Conservation (phyloP, 2,888 invertebrate genomes). For the Drosophila seclusa region DNA sequence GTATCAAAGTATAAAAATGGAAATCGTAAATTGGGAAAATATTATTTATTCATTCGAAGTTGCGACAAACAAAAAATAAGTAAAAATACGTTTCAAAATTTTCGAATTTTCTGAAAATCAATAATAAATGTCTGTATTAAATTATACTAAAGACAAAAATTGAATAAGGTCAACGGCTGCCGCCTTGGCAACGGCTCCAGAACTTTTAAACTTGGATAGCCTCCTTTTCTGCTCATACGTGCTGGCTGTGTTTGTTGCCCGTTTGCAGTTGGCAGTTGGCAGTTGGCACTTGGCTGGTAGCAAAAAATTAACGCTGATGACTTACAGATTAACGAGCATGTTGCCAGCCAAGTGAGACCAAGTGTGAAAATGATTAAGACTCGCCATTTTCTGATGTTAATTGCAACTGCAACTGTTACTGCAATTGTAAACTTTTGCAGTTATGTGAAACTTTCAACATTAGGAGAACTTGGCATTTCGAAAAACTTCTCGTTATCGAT, state of each 20-base stretch:
- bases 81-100: fast-evolving
- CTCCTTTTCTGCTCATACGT: background rate
- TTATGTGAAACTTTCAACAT: slow-evolving; percentile 2
- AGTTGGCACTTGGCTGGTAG: slow-evolving; percentile 36
- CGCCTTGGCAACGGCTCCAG: slow-evolving; percentile 31
- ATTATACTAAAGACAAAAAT: background rate
- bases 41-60: background rate
- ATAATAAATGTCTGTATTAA: background rate
- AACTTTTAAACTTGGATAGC: background rate
- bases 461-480: background rate
- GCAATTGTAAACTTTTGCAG: slow-evolving; percentile 13
- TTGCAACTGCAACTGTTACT: slow-evolving; percentile 7
- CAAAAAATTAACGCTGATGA: slow-evolving; percentile 66
- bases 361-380: slow-evolving; percentile 67
- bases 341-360: slow-evolving; percentile 58
- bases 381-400: slow-evolving; percentile 19
- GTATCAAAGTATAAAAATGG: background rate
- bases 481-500: background rate
- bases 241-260: slow-evolving; percentile 12
- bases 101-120: background rate
- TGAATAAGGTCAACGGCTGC: background rate
- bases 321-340: slow-evolving; percentile 57
- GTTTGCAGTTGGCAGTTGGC: slow-evolving; percentile 15
- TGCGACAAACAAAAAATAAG: background rate
- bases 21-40: background rate